Base-by-base conservation (phyloP, 2,888 invertebrate genomes). In the Leptopterna dolabrata region DNA sequence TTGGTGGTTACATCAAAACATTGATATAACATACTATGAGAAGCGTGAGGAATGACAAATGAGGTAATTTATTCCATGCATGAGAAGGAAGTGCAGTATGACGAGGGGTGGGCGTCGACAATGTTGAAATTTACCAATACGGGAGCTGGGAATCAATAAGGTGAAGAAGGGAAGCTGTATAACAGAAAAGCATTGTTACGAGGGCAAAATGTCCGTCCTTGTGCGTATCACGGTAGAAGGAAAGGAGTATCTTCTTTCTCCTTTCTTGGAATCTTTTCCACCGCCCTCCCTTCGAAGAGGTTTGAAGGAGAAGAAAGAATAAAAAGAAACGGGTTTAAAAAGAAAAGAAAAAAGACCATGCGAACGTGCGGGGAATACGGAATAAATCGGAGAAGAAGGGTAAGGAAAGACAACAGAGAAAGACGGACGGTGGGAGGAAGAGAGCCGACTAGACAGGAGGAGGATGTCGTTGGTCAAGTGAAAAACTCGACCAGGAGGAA, bases 401-500 rank as follows among this genome's bases (percentile, higher is more conserved):
- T 41, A 43, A 36, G 43, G 47, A 80, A 51, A 24, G 30, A 29
- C 41, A 30, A 36, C 24, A 76, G 78, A 78, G 78, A 19, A 78
- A 76, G 80, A 80, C 47, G 80, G 27, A 76, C 73, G 73, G 73
- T 6, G 73, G 29, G 81, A 45, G 45, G 45, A 45, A 24, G 55
- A 78, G 30, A 78, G 81, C 81, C 55, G 55, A 81, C 81, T 55
- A 81, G 81, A 27, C 41, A 55, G 81, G 55, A 19, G 55, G 81
- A 30, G 55, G 47, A 47, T 81, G 51, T 47, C 51, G 55, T 55
- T 81, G 81, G 81, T 81, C 81, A 81, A 51, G 51, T 55, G 85
- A 85, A 85, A 85, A 85, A 85, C 85, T 73, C 76, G 85, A 85
- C 85, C 85, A 71, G 85, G 85, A 51, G 85, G 85, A 85, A 85